Conservation (phyloP, 2,888 invertebrate species). For the Caenorhabditis zanzibari region DNA sequence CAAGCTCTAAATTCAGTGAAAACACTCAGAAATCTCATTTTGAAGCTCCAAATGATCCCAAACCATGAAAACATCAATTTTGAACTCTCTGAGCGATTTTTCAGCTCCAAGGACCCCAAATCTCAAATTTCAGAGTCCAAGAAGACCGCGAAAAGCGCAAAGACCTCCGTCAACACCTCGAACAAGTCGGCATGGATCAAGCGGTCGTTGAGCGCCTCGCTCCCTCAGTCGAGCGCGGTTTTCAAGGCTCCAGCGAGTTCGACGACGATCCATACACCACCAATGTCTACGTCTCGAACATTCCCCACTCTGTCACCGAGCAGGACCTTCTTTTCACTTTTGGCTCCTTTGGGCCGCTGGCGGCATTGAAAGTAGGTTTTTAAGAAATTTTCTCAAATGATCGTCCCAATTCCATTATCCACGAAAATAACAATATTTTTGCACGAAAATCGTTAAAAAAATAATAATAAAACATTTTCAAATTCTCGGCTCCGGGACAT, state of each 20-base stretch:
- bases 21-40: no score
- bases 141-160: constrained; percentile 97
- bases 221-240: constrained; percentile 80
- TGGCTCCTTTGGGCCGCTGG: constrained; percentile 96
- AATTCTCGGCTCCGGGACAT: no score
- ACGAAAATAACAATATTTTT: no score
- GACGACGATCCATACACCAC: constrained; percentile 98
- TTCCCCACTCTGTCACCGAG: constrained; percentile 92
- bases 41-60: no score
- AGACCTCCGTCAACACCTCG: constrained; percentile 87
- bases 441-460: no score
- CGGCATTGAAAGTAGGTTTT: constrained; percentile 99
- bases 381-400: no score
- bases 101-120: neutral
- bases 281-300: constrained; percentile 96
- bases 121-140: constrained; percentile 89
- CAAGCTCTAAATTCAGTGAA: no score
- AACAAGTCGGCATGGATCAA: constrained; percentile 76
- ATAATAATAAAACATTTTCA: no score
- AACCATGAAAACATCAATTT: no score
- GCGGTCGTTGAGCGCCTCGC: constrained; percentile 73
- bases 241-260: constrained; percentile 89
- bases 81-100: no score
- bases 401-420: no score
- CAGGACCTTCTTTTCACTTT: constrained; percentile 95